A percentile compares a stretch with the other conserved stretches of the same genome.
Conservation (phyloP, 1,140 invertebrate species). For the Gerris buenoi region DNA sequence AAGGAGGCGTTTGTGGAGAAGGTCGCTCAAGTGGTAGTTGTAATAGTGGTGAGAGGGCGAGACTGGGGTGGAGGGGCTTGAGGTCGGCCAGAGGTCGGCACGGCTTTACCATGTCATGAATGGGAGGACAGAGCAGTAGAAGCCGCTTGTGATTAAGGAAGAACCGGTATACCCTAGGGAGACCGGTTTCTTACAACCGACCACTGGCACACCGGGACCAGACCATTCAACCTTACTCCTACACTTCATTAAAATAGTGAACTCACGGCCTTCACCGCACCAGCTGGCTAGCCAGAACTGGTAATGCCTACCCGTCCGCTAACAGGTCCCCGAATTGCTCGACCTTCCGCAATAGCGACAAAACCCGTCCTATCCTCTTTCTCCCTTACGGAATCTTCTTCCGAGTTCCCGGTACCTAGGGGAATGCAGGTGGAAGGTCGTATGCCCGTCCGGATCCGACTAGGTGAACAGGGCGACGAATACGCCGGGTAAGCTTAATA, state of each 20-base stretch:
- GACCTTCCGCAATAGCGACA: neutral
- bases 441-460: too few relatives aligned
- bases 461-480: too few relatives aligned
- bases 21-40: neutral
- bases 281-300: neutral
- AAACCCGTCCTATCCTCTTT: neutral
- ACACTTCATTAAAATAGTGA: neutral
- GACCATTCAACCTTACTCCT: neutral
- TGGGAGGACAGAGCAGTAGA: neutral
- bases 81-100: neutral
- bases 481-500: too few relatives aligned
- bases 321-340: neutral
- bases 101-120: neutral
- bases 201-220: too few relatives aligned
- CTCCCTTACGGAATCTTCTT: too few relatives aligned
- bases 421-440: too few relatives aligned
- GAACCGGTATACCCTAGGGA: neutral
- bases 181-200: neutral
- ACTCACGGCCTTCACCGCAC: neutral
- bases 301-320: neutral
- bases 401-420: too few relatives aligned
- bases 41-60: neutral
- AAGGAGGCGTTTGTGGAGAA: neutral
- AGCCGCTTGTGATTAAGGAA: neutral
- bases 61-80: neutral